Evolutionary conservation across 2,888 invertebrate species (phyloP).

Genomic region (Elegia similella): DNA sequence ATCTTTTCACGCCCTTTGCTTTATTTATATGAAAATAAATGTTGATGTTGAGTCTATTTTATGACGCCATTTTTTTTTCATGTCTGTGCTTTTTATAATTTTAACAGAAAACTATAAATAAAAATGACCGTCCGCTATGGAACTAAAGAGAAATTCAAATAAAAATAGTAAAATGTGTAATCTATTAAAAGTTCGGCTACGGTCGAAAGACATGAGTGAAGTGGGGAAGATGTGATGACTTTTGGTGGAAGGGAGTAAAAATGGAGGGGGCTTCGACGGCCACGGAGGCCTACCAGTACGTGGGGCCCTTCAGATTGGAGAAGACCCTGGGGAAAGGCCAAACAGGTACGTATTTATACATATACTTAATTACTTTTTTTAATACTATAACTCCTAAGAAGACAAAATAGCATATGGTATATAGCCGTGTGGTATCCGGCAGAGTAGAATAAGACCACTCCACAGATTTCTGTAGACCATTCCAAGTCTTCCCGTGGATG

Average conservation of each 20-base stretch:
- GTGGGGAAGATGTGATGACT: slow-evolving; percentile 32
- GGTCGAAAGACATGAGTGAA: not conserved
- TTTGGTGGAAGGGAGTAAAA: slow-evolving; percentile 29
- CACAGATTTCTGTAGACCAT: too few species aligned
- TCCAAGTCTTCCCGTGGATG: too few species aligned
- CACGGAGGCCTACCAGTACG: slow-evolving; percentile 91
- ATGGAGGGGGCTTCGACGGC: slow-evolving; percentile 67
- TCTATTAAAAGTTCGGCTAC: not conserved
- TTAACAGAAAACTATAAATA: not conserved
- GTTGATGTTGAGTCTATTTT: too few species aligned
- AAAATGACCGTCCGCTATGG: slow-evolving; percentile 11
- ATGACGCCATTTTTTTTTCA: too few species aligned
- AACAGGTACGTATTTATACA: slow-evolving; percentile 90
- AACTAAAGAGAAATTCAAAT: not conserved
- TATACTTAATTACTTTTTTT: too few species aligned
- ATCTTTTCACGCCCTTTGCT: too few species aligned
- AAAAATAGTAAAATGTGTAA: slow-evolving; percentile 2
- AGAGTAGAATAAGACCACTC: too few species aligned
- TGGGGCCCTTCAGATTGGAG: slow-evolving; percentile 99
- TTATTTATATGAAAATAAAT: too few species aligned
- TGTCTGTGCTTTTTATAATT: not conserved
- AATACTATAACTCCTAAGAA: too few species aligned
- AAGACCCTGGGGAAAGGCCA: slow-evolving; percentile 99
- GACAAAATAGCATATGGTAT: too few species aligned
- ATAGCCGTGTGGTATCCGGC: too few species aligned